Evolutionary conservation across 64 coral and sea anemone species (phyloP).

Genomic region (Pachyseris speciosa): DNA sequence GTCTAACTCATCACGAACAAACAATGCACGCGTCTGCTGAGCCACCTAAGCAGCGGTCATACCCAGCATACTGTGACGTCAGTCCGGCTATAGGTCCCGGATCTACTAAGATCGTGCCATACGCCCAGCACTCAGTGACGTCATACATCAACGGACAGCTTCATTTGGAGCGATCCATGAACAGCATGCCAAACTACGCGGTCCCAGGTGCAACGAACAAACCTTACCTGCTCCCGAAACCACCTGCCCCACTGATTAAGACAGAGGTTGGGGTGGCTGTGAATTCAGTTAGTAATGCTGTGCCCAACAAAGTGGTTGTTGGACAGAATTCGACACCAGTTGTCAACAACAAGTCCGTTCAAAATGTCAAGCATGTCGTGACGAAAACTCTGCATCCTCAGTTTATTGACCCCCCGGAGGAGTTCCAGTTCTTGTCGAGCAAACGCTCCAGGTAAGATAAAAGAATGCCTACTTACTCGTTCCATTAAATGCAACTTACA

Average conservation of each 20-base stretch:
- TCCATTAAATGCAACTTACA: not conserved
- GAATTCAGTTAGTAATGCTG: conserved; percentile 25
- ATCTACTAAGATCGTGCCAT: conserved; percentile 93
- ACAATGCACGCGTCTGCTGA: conserved; percentile 88
- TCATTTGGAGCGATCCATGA: conserved; percentile 38
- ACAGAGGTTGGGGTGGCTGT: conserved; percentile 2
- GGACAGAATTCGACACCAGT: conserved; percentile 21
- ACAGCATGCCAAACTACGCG: conserved; percentile 58
- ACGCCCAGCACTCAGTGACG: conserved; percentile 98
- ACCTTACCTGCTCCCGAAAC: conserved; percentile 84
- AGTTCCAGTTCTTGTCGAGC: conserved; percentile 91
- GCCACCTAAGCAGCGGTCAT: conserved; percentile 88
- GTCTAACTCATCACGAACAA: conserved; percentile 97
- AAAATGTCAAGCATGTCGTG: conserved; percentile 55
- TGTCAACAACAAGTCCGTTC: conserved; percentile 61
- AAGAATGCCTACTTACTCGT: no score
- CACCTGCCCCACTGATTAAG: conserved; percentile 4
- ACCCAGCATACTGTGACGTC: conserved; percentile 99
- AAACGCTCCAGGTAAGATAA: conserved; percentile 75
- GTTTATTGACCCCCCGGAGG: conserved; percentile 98
- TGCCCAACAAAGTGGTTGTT: conserved; percentile 41
- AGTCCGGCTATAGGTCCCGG: conserved; percentile 88
- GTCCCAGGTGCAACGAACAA: conserved; percentile 45
- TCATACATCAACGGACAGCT: conserved; percentile 96
- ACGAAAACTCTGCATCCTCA: conserved; percentile 53